Conservation (phyloP, 1,140 invertebrate genomes). For the Helicoverpa zea region DNA sequence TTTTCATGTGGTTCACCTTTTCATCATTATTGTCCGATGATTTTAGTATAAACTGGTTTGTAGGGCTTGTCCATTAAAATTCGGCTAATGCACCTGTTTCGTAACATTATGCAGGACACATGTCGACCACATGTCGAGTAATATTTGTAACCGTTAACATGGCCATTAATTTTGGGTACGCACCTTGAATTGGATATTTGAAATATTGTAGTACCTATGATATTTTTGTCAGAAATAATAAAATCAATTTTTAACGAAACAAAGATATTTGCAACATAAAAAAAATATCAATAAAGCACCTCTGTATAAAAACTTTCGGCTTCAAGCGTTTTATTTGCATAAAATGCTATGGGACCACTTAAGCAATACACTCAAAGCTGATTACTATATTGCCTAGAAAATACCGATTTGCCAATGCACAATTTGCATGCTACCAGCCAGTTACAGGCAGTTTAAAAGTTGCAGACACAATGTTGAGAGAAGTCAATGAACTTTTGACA, state of each 20-base stretch:
- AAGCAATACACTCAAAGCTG: constrained; percentile 14
- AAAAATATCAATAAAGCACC: neutral
- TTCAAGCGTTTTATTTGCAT: constrained; percentile 18
- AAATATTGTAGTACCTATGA: neutral
- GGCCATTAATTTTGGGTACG: neutral
- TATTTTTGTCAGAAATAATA: too few species aligned
- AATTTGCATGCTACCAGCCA: constrained; percentile 22
- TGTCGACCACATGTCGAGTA: neutral
- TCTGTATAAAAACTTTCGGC: neutral
- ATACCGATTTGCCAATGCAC: constrained; percentile 25
- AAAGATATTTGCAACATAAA: too few species aligned
- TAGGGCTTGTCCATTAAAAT: constrained; percentile 4
- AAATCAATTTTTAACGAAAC: too few species aligned
- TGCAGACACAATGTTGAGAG: constrained; percentile 6
- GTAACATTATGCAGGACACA: neutral
- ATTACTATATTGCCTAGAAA: constrained; percentile 40
- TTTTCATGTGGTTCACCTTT: constrained; percentile 6
- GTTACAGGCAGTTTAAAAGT: constrained; percentile 19
- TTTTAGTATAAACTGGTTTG: constrained; percentile 29
- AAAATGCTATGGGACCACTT: neutral
- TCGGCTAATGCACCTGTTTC: constrained; percentile 9
- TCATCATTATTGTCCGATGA: constrained; percentile 18
- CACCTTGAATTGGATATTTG: neutral
- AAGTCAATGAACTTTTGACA: constrained; percentile 20
- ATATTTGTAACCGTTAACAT: neutral